A percentile compares a stretch with the other conserved stretches of the same genome.
Conservation (phyloP, 2,113 vertebrate genomes). For the Laterallus jamaicensis region DNA sequence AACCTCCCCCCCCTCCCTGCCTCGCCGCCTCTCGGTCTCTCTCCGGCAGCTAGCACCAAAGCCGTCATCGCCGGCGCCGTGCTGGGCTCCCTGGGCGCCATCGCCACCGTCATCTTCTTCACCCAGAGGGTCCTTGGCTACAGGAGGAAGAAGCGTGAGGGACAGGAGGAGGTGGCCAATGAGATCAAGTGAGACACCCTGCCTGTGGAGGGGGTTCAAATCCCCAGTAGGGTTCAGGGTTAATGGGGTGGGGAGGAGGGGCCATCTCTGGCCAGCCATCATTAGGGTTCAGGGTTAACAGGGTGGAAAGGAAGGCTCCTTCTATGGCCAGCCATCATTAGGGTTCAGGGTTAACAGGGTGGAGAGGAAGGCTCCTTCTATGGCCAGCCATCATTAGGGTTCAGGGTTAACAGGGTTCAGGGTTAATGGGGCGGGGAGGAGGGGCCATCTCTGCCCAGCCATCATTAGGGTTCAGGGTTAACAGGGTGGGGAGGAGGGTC, state of each 20-base stretch:
- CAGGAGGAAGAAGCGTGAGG: constrained; percentile 34
- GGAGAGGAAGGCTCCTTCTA: not conserved
- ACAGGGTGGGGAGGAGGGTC: not conserved
- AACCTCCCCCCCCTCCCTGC: not conserved
- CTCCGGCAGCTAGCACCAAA: not conserved
- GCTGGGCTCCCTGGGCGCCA: constrained; percentile 40
- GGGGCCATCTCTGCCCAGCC: not conserved
- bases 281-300: not conserved
- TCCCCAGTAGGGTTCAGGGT: not conserved
- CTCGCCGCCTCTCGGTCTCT: not conserved
- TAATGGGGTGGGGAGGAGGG: accelerated
- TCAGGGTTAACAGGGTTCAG: not conserved
- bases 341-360: not conserved
- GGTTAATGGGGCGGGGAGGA: too few relatives aligned
- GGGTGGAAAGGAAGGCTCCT: not conserved
- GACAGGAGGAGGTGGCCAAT: constrained; percentile 47
- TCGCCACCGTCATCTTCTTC: constrained; percentile 32
- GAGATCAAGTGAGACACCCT: constrained; percentile 42
- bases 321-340: too few relatives aligned
- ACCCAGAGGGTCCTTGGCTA: not conserved
- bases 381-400: not conserved
- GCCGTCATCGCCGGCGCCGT: constrained; percentile 24
- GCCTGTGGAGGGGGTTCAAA: not conserved
- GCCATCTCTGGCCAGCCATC: not conserved
- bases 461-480: not conserved